These are phyloP conservation scores for Calliopum simillimum DNA, from an alignment of 2,888 invertebrate genomes.

Conservation along the genomic window DNA sequence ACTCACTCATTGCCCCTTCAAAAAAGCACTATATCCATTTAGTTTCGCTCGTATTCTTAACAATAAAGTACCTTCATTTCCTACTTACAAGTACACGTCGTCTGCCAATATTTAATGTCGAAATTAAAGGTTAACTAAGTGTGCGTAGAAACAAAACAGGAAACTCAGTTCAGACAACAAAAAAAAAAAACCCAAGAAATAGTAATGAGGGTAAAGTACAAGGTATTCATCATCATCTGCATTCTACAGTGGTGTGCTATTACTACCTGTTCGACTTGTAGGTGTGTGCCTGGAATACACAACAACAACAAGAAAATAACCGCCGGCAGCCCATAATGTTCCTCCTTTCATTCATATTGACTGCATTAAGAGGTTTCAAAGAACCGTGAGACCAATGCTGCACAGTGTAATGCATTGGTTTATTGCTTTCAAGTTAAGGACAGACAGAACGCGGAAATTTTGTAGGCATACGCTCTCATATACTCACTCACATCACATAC, in stretches of 20 bases:
- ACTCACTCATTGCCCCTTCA: constrained; percentile 9
- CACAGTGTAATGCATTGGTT: constrained; percentile 1
- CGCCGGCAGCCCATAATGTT: constrained; percentile 18
- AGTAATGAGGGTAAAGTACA: constrained; percentile 22
- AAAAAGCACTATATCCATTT: too few species aligned
- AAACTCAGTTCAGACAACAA: constrained; percentile 52
- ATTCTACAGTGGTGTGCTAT: not conserved
- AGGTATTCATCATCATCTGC: not conserved
- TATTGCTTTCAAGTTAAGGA: constrained; percentile 2
- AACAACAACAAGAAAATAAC: not conserved
- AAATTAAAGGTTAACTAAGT: constrained; percentile 41
- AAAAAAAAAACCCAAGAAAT: not conserved
- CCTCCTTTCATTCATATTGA: not conserved
- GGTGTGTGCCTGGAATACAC: constrained; percentile 7
- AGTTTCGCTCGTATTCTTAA: not conserved
- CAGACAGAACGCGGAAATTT: not conserved
- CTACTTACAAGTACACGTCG: not conserved
- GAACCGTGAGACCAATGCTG: not conserved
- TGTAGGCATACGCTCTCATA: too few species aligned
- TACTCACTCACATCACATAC: too few species aligned
- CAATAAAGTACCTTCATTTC: not conserved
- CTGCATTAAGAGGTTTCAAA: not conserved
- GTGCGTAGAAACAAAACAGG: constrained; percentile 48
- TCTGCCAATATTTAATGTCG: constrained; percentile 5
- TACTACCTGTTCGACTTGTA: constrained; percentile 12